Conservation (phyloP, 2,888 invertebrate genomes). For the Octodonta nipae region DNA sequence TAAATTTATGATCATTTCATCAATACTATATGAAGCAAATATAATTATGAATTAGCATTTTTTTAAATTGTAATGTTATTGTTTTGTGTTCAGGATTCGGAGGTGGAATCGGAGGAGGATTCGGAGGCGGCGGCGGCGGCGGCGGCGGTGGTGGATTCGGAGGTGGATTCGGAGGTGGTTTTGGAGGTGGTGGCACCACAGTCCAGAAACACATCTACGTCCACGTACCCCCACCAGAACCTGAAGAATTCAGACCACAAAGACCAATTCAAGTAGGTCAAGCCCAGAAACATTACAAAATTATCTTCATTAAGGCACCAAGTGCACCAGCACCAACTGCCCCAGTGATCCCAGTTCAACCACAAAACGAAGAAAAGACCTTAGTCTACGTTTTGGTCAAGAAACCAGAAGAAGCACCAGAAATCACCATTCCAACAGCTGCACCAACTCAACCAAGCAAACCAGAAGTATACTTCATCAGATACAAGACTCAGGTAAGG, state of each 20-base stretch:
- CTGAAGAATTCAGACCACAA: slow-evolving; percentile 53
- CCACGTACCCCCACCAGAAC: slow-evolving; percentile 79
- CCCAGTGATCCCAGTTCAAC: slow-evolving; percentile 66
- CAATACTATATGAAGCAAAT: neutral
- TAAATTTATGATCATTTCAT: neutral
- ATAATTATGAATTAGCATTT: neutral
- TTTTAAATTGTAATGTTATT: too few species aligned
- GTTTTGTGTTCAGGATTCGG: slow-evolving; percentile 26
- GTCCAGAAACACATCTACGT: slow-evolving; percentile 82
- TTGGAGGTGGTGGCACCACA: slow-evolving; percentile 43
- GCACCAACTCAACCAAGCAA: slow-evolving; percentile 76
- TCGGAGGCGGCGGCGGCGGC: slow-evolving; percentile 24
- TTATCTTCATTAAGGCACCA: slow-evolving; percentile 84
- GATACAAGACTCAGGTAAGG: slow-evolving; percentile 63
- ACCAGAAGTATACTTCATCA: slow-evolving; percentile 85
- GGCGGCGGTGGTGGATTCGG: slow-evolving; percentile 18
- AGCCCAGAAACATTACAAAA: slow-evolving; percentile 80
- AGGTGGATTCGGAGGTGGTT: slow-evolving; percentile 39
- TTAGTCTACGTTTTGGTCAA: slow-evolving; percentile 81
- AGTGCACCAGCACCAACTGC: slow-evolving; percentile 68
- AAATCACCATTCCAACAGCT: slow-evolving; percentile 64
- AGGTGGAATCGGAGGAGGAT: slow-evolving; percentile 22
- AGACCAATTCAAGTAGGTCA: slow-evolving; percentile 56
- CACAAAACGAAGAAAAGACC: slow-evolving; percentile 80
- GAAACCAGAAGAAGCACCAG: slow-evolving; percentile 77